Base-by-base conservation (phyloP, 2,113 vertebrate genomes). In the Geococcyx californianus region DNA sequence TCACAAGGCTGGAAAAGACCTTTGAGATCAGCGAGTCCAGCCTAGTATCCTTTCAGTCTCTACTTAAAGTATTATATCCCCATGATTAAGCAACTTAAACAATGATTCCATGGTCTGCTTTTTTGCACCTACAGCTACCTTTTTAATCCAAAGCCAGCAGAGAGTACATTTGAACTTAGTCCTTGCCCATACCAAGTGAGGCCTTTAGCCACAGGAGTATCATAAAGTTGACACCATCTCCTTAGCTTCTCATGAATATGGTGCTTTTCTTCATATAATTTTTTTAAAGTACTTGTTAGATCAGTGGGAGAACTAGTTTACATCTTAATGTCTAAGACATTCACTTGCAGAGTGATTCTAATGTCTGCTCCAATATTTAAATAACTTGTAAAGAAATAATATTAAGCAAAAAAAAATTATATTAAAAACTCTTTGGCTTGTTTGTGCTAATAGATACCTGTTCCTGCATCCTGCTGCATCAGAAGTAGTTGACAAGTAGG, bases 341-440 rank as follows among this genome's bases (percentile, higher is more conserved):
- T 56, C 10, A 52, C 15, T 78, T 56, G 31, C 16, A 59, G 15
- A 21, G 24, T 47, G 20, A 47, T 42, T 87, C 7, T 33, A 73
- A 16, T 38, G 15, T 3, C 17, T 77, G 5, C 10, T 69, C 16
- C 24, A 40, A 17, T 36, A 66, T 56, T 55, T 36, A 64, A 63
- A 59, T 36, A 49, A 58, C 40, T 59, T 51, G 2, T 40, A n/a
- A 4, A 24, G n/a, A 49, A 67, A 62, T 6, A 74, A 74, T 42
- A 79, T 15, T 28, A 52, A 90, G 14, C 1, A 75, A 70, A 69
- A 51, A 51, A 51, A 75, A 44, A 21, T 5, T 67, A 16, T 47
- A 20, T 3, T 33, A 55, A 52, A 16, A 1, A 17, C 1, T 0
- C 18, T 64, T 76, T 63, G n/a, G 1, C 3, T 64, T 68, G 29